Percentiles rank a stretch among this genome's conserved stretches.
phyloP scores from a whole-genome alignment of 2,888 invertebrate genomes.

The Lordiphosa fenestrarum region DNA sequence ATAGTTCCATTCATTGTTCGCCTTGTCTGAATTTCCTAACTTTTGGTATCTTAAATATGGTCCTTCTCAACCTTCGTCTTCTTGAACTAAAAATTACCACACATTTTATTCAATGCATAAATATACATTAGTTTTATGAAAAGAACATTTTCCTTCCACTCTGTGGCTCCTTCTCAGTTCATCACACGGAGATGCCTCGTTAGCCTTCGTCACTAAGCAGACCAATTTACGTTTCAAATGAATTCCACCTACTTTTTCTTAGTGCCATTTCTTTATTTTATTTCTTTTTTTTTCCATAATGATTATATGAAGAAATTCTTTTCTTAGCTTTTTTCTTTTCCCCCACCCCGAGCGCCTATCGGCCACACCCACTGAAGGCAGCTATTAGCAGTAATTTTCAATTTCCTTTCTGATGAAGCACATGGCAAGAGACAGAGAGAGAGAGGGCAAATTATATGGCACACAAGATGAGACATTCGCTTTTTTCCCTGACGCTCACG shows the following conservation, averaged over 20 bases:
- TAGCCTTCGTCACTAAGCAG: slow-evolving; percentile 48
- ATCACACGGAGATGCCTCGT: slow-evolving; percentile 49
- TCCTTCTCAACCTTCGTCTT: slow-evolving; percentile 13
- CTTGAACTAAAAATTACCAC: slow-evolving; percentile 37
- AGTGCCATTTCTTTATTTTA: slow-evolving; percentile 46
- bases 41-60: too few relatives aligned
- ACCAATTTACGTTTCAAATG: slow-evolving; percentile 62
- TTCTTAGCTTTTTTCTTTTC: slow-evolving; percentile 25
- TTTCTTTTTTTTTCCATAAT: slow-evolving; percentile 65
- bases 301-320: slow-evolving; percentile 53
- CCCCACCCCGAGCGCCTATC: slow-evolving; percentile 37
- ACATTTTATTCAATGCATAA: slow-evolving; percentile 50
- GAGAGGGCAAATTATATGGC: slow-evolving; percentile 78
- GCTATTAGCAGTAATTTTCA: slow-evolving; percentile 78
- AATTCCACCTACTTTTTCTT: slow-evolving; percentile 75
- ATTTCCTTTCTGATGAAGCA: slow-evolving; percentile 80
- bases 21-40: too few relatives aligned
- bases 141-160: slow-evolving; percentile 1
- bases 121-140: slow-evolving; percentile 39
- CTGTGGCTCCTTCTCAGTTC: background rate
- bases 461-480: slow-evolving; percentile 49
- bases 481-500: slow-evolving; percentile 49
- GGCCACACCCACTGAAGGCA: slow-evolving; percentile 53
- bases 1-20: too few relatives aligned
- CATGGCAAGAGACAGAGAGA: slow-evolving; percentile 65